Percentiles rank a stretch among this genome's conserved stretches.
Evolutionary conservation across 2,888 invertebrate genomes (phyloP).

Genomic region (Thecocarcelia acutangulata): DNA sequence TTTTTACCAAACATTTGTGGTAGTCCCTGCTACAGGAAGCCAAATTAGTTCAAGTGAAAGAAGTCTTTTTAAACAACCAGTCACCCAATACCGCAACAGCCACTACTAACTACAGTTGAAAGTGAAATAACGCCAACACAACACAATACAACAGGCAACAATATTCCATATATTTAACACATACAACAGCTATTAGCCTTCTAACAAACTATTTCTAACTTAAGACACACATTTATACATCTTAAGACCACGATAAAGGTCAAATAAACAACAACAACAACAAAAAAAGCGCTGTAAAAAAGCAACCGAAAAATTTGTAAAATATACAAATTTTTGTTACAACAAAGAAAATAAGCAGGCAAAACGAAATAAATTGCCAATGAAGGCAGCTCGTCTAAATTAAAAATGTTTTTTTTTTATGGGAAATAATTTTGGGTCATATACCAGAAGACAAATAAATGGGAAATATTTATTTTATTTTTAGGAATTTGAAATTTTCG

Average conservation of each 20-base stretch:
- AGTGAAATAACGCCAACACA: conserved; percentile 33
- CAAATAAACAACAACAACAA: conserved; percentile 26
- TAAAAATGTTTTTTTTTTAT: too few relatives aligned
- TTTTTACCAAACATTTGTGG: conserved; percentile 68
- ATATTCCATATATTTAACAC: neutral
- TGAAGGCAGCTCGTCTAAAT: too few relatives aligned
- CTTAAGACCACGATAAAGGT: conserved; percentile 36
- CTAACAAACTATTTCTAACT: neutral
- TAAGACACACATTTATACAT: conserved; percentile 2
- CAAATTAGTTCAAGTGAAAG: conserved; percentile 65
- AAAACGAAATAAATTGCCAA: neutral
- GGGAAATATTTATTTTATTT: too few relatives aligned
- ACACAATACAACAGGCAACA: conserved; percentile 13
- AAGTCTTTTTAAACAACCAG: conserved; percentile 30
- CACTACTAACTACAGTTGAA: conserved; percentile 34
- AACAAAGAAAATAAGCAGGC: conserved; percentile 13
- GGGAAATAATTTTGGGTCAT: too few relatives aligned
- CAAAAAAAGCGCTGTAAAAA: neutral
- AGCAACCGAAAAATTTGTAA: neutral
- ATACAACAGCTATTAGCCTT: neutral
- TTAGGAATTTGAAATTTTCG: too few relatives aligned
- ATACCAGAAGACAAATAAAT: too few relatives aligned
- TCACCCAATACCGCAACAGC: conserved; percentile 40
- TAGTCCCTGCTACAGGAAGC: conserved; percentile 59
- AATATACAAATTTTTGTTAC: conserved; percentile 31